Conservation (phyloP, 2,797 vertebrate genomes). For the Chelonia mydas region DNA sequence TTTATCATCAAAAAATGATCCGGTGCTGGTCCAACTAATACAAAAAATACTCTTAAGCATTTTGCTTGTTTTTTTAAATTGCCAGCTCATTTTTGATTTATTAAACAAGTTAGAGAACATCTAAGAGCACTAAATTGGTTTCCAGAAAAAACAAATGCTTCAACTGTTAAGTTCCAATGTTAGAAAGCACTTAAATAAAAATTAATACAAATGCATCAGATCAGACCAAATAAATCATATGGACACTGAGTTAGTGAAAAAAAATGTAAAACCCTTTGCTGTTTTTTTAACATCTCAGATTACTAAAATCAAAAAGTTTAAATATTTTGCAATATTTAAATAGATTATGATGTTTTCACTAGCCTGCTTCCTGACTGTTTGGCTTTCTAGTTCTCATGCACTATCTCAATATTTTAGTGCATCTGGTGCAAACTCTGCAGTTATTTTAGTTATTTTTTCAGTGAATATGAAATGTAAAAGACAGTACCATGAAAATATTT, state of each 20-base stretch:
- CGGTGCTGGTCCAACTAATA: not conserved
- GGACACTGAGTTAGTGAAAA: too few species aligned
- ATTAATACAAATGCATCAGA: not conserved
- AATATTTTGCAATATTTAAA: not conserved
- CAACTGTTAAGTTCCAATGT: not conserved
- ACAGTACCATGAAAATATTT: not conserved
- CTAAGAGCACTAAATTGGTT: not conserved
- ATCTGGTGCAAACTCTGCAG: not conserved
- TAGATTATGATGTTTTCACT: not conserved
- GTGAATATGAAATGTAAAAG: not conserved
- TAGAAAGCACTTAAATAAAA: not conserved
- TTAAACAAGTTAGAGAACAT: not conserved
- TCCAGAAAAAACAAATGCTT: not conserved
- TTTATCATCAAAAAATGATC: not conserved
- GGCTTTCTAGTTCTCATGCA: not conserved
- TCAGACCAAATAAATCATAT: not conserved
- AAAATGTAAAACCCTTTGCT: not conserved
- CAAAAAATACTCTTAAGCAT: not conserved
- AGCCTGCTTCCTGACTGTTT: not conserved
- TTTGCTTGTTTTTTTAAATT: not conserved
- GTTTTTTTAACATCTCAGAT: not conserved
- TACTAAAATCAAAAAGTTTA: not conserved
- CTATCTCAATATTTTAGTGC: not conserved
- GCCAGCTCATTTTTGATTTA: not conserved
- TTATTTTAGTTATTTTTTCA: not conserved